These are phyloP conservation scores for Erynnis tages DNA, from an alignment of 2,888 invertebrate species.

Conservation along the genomic window DNA sequence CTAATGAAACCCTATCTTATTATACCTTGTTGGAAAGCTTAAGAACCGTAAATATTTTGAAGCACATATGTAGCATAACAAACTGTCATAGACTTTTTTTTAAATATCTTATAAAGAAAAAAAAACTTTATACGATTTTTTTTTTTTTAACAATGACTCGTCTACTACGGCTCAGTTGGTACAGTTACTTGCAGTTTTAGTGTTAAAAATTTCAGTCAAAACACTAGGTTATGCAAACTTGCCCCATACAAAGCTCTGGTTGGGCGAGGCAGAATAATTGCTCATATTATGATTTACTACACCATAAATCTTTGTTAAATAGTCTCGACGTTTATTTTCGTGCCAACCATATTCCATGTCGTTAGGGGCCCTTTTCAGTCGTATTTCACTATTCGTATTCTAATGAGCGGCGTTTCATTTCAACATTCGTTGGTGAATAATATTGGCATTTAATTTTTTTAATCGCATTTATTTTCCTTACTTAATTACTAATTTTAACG, in stretches of 20 bases:
- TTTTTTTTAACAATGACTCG: neutral
- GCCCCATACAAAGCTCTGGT: neutral
- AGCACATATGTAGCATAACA: no score
- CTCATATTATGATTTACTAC: constrained; percentile 6
- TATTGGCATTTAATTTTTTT: neutral
- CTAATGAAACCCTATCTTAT: no score
- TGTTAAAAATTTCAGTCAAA: no score
- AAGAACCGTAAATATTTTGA: no score
- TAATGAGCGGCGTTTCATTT: neutral
- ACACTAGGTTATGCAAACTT: neutral
- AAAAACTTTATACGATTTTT: no score
- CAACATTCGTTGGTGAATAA: neutral
- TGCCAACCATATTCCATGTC: neutral
- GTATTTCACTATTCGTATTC: no score
- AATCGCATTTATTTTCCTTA: no score
- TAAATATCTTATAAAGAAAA: no score
- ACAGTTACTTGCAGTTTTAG: no score
- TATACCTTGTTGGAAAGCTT: no score
- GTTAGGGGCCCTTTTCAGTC: neutral
- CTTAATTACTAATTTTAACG: no score
- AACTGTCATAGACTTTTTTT: no score
- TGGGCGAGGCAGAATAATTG: constrained; percentile 4
- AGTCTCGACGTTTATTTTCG: constrained; percentile 12
- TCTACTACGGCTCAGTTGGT: neutral
- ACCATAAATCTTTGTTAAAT: constrained; percentile 14